Percentiles rank a stretch among this genome's conserved stretches.
phyloP scores from a whole-genome alignment of 1,140 invertebrate genomes.

The Diabrotica undecimpunctata region DNA sequence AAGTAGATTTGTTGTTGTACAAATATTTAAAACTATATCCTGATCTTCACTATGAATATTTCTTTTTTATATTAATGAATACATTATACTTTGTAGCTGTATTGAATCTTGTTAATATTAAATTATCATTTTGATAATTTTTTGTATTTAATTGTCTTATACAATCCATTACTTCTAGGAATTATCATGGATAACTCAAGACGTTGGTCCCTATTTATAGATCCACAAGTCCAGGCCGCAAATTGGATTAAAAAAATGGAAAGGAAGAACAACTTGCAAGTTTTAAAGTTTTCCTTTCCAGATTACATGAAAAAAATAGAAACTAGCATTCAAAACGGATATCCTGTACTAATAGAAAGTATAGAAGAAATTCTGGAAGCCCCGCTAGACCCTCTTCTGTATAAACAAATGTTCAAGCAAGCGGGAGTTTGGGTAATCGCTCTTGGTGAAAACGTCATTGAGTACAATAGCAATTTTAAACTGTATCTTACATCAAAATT shows the following conservation, averaged over 20 bases:
- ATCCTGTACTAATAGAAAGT: conserved; percentile 80
- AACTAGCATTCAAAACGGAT: conserved; percentile 78
- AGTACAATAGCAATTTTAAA: conserved; percentile 73
- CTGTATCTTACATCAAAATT: conserved; percentile 89
- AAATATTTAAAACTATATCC: too few species aligned
- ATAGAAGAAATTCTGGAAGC: conserved; percentile 82
- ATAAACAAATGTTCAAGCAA: conserved; percentile 78
- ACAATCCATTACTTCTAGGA: background rate
- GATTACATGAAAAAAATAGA: conserved; percentile 85
- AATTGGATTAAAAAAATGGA: conserved; percentile 93
- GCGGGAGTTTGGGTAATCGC: conserved; percentile 74
- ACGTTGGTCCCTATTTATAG: conserved; percentile 84
- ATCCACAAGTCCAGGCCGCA: conserved; percentile 84
- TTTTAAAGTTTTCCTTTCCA: conserved; percentile 75
- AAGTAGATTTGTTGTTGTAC: too few species aligned
- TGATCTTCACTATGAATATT: too few species aligned
- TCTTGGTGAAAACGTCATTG: conserved; percentile 78
- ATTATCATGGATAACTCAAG: conserved; percentile 72
- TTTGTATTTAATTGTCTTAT: too few species aligned
- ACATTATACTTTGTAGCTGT: too few species aligned
- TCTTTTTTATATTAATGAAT: too few species aligned
- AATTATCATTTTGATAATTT: too few species aligned
- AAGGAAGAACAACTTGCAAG: conserved; percentile 72
- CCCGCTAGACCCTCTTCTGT: conserved; percentile 76
- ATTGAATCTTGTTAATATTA: too few species aligned